These are phyloP conservation scores for Mythimna impura DNA, from an alignment of 2,888 invertebrate species.

Conservation along the genomic window DNA sequence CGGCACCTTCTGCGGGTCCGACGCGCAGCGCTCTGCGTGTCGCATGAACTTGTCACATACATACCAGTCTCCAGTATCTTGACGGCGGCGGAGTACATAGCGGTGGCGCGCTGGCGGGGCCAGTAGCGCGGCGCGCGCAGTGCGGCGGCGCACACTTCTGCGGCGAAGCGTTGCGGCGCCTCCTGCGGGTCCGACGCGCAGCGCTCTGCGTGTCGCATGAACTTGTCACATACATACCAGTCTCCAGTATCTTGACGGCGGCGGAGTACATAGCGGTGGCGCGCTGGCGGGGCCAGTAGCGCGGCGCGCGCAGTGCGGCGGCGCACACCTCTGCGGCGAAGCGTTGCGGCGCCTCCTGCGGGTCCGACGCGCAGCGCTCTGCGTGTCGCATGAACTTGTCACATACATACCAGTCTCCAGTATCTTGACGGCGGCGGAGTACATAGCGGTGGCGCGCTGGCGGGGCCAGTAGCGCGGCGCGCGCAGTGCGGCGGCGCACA, in stretches of 20 bases:
- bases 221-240: constrained; percentile 78
- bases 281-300: constrained; percentile 65
- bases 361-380: constrained; percentile 91
- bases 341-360: constrained; percentile 94
- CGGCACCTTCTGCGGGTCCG: constrained; percentile 93
- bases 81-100: constrained; percentile 91
- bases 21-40: constrained; percentile 92
- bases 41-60: constrained; percentile 86
- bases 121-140: constrained; percentile 88
- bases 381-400: constrained; percentile 92
- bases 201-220: constrained; percentile 92
- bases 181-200: constrained; percentile 93
- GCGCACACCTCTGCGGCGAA: constrained; percentile 95
- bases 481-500: constrained; percentile 93
- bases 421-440: constrained; percentile 91
- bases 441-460: constrained; percentile 91
- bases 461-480: constrained; percentile 96
- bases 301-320: constrained; percentile 92
- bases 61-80: constrained; percentile 91
- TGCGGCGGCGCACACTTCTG: constrained; percentile 93
- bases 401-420: constrained; percentile 85
- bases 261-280: constrained; percentile 91
- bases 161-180: constrained; percentile 95
- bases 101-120: constrained; percentile 79
- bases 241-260: constrained; percentile 92